Base-by-base conservation (phyloP, 1,140 invertebrate species). In the Diorhabda sublineata region DNA sequence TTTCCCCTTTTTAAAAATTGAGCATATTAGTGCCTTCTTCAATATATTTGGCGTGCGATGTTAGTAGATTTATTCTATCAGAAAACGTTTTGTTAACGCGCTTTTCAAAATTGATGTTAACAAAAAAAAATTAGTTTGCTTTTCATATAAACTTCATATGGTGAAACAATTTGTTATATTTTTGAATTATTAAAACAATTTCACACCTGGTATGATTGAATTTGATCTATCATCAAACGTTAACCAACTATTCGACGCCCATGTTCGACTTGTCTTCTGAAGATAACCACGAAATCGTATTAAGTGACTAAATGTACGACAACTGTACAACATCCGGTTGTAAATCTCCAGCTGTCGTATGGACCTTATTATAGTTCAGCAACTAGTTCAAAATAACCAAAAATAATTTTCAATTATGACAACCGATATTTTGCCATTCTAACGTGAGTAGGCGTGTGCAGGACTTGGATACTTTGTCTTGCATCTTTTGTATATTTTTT, bases 261-360 rank as follows among this genome's bases (percentile, higher is more conserved):
- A 61, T 61, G 26, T 41, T 61, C 26, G 11, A 42, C 59, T 43
- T 43, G 26, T 5, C 59, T 41, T 61, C 42, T 43, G 43, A 45
- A 11, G 65, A 67, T 67, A 67, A 60, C 58, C 65, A 60, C 65
- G 58, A 71, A 71, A 71, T 71, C 67, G 62, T 69, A 72, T 72
- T 72, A 72, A 73, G 68, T 73, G 69, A 64, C 70, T 73, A 71
- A 71, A 71, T 73, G 69, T 71, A 73, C 67, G 69, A 73, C 69
- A 73, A 68, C 72, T 70, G 62, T 71, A 59, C 64, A 71, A 74
- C 72, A 74, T 74, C 72, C 72, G 72, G 72, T 71, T 68, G 70
- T 74, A 74, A 69, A 74, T 74, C 67, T 74, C 69, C 69, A 71
- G 47, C 69, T 67, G 68, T 74, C 70, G 58, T 74, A 69, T 56